Conservation (phyloP, 2,113 vertebrate genomes). For the Tupaia tana region DNA sequence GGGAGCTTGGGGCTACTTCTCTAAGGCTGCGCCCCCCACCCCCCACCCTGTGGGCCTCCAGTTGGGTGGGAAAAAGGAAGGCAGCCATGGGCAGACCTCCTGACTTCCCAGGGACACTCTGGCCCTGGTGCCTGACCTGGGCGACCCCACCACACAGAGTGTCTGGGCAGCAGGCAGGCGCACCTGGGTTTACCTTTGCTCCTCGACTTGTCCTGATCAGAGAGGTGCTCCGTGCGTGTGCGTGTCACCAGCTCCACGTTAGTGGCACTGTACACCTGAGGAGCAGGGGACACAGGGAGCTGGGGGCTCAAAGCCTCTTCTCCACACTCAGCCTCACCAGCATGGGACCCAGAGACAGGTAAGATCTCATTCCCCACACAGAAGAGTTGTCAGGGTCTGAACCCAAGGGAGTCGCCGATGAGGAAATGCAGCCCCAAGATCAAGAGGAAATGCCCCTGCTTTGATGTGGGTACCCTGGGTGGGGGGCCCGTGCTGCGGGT, state of each 20-base stretch:
- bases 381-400: neutral
- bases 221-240: conserved; percentile 96
- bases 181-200: conserved; percentile 91
- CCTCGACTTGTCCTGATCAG: conserved; percentile 96
- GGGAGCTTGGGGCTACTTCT: neutral
- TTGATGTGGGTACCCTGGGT: neutral
- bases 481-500: neutral
- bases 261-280: conserved; percentile 96
- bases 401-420: conserved; percentile 68
- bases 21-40: neutral
- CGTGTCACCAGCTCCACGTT: conserved; percentile 98
- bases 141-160: neutral
- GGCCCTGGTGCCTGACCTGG: neutral
- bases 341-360: neutral
- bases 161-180: neutral
- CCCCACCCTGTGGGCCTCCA: neutral
- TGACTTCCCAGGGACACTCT: neutral
- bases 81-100: neutral
- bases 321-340: neutral
- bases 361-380: neutral
- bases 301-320: neutral
- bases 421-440: neutral
- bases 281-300: neutral
- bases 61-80: neutral
- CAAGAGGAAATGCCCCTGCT: neutral